These are phyloP conservation scores for Dissostichus mawsoni DNA, from an alignment of 2,113 vertebrate species.

Conservation along the genomic window DNA sequence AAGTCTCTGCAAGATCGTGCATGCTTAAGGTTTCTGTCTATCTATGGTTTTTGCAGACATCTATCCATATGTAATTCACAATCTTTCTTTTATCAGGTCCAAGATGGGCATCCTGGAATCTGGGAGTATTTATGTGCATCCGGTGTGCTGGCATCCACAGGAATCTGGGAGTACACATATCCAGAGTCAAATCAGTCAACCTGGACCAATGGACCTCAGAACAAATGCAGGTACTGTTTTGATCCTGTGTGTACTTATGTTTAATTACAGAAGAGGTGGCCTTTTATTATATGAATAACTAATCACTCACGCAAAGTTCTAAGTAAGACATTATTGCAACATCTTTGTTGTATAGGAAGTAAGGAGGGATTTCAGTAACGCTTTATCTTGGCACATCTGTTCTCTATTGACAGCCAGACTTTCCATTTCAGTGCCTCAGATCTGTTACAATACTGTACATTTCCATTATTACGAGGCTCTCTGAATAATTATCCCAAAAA, in stretches of 20 bases:
- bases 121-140: slow-evolving; percentile 99
- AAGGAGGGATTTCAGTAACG: background rate
- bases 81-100: slow-evolving; percentile 85
- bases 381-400: background rate
- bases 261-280: background rate
- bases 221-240: slow-evolving; percentile 92
- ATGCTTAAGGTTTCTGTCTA: background rate
- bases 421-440: background rate
- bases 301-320: background rate
- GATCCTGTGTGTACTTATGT: background rate
- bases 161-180: slow-evolving; percentile 99
- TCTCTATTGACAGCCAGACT: background rate
- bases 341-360: background rate
- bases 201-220: slow-evolving; percentile 98
- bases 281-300: background rate
- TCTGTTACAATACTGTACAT: background rate
- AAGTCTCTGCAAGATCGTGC: background rate
- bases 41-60: background rate
- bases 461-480: background rate
- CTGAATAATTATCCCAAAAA: background rate
- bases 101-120: slow-evolving; percentile 99
- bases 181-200: slow-evolving; percentile 98
- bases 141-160: slow-evolving; percentile 99
- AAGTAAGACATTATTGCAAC: background rate
- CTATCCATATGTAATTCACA: background rate